phyloP scores from a whole-genome alignment of 2,797 vertebrate species.

The Anniella stebbinsi region DNA sequence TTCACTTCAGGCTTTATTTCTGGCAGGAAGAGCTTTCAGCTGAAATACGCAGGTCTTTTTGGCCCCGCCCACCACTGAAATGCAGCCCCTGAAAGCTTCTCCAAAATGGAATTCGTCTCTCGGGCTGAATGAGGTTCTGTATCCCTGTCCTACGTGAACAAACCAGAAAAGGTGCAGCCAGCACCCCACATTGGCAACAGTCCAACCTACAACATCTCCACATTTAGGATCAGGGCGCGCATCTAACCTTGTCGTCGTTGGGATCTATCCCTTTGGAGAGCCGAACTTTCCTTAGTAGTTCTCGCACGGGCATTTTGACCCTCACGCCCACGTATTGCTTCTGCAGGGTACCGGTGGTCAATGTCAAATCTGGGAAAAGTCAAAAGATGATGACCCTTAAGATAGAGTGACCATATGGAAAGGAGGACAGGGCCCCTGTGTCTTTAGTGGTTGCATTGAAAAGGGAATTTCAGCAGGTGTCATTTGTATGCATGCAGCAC shows the following conservation, averaged over 20 bases:
- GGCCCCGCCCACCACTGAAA: no score
- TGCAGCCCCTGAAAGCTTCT: no score
- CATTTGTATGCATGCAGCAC: no score
- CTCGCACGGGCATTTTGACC: constrained; percentile 88
- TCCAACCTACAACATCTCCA: fast-evolving
- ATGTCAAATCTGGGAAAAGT: constrained; percentile 68
- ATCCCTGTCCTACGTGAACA: background rate
- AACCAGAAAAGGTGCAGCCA: fast-evolving
- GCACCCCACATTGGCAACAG: fast-evolving
- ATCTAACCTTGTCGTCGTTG: constrained; percentile 76
- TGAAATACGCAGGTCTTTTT: no score
- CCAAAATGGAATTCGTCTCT: no score
- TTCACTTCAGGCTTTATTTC: no score
- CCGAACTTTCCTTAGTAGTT: constrained; percentile 84
- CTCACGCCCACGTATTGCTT: constrained; percentile 88
- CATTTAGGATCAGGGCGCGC: fast-evolving
- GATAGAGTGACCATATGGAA: no score
- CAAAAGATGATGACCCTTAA: constrained; percentile 34
- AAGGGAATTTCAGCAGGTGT: no score
- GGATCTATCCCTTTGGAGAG: constrained; percentile 79
- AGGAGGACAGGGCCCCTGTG: no score
- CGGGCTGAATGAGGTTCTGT: no score
- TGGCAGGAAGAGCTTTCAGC: no score
- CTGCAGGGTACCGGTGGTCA: constrained; percentile 58
- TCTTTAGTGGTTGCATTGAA: no score